A percentile compares a stretch with the other conserved stretches of the same genome.
Conservation (phyloP, 2,113 vertebrate species). For the Eira barbara region DNA sequence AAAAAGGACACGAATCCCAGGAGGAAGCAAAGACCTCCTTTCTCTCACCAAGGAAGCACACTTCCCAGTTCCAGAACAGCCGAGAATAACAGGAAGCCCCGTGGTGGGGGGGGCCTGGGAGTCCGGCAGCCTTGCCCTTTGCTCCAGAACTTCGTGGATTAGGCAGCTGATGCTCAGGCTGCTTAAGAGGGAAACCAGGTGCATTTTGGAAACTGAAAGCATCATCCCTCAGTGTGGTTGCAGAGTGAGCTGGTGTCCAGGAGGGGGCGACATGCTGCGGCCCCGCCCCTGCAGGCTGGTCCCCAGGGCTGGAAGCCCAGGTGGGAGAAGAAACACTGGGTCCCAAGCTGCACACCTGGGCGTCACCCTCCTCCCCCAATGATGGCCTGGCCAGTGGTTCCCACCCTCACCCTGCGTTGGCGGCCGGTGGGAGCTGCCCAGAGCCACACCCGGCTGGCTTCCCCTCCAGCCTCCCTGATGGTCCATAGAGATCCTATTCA, state of each 20-base stretch:
- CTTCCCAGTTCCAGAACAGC: fast-evolving
- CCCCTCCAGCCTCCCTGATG: background rate
- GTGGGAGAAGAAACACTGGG: fast-evolving
- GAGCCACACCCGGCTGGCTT: background rate
- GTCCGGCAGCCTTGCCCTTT: background rate
- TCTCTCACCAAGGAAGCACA: background rate
- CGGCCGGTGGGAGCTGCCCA: fast-evolving
- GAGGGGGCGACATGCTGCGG: background rate
- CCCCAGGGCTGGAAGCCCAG: background rate
- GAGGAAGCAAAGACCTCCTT: background rate
- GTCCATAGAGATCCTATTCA: background rate
- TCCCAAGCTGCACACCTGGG: background rate
- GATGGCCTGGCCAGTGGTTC: background rate
- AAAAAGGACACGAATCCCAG: background rate
- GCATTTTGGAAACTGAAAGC: fast-evolving
- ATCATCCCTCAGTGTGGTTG: fast-evolving
- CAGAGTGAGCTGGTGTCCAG: background rate
- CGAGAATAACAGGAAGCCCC: background rate
- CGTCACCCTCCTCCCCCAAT: fast-evolving
- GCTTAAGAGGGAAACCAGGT: background rate
- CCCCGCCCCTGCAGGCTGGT: background rate
- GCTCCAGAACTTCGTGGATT: fast-evolving
- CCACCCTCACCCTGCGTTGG: no score
- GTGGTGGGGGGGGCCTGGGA: fast-evolving
- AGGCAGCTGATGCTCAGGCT: background rate